These are phyloP conservation scores for Anodontia alba DNA, from an alignment of 2,888 invertebrate species.

Conservation along the genomic window DNA sequence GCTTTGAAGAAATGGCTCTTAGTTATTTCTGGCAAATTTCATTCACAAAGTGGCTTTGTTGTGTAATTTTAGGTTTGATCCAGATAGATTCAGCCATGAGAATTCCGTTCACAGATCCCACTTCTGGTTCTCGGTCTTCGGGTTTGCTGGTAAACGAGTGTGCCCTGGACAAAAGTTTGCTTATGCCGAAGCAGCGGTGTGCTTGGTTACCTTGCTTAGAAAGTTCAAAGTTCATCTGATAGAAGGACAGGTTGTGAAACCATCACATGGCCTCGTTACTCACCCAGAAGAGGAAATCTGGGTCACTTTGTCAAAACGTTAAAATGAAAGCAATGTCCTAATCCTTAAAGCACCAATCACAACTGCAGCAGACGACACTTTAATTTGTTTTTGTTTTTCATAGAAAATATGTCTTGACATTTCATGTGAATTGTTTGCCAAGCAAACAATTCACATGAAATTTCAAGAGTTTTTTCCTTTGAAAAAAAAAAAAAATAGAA, in stretches of 20 bases:
- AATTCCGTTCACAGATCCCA: conserved; percentile 69
- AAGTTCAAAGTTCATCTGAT: conserved; percentile 81
- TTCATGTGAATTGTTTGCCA: too few species aligned
- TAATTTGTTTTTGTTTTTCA: too few species aligned
- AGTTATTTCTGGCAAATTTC: too few species aligned
- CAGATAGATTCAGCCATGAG: conserved; percentile 80
- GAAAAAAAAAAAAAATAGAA: too few species aligned
- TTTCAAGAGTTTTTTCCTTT: too few species aligned
- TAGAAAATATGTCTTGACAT: too few species aligned
- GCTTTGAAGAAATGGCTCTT: too few species aligned
- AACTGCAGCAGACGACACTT: too few species aligned
- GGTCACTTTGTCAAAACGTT: conserved; percentile 78
- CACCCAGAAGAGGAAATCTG: conserved; percentile 84
- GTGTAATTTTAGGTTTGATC: conserved; percentile 85
- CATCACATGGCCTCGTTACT: conserved; percentile 82
- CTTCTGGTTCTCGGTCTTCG: conserved; percentile 83
- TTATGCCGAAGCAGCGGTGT: conserved; percentile 74
- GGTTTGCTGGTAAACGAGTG: conserved; percentile 83
- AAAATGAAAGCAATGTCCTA: background rate
- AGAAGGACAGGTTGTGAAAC: conserved; percentile 81
- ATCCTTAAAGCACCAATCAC: too few species aligned
- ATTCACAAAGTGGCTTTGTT: too few species aligned
- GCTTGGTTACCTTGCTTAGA: conserved; percentile 76
- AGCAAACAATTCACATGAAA: too few species aligned
- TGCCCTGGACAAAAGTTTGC: conserved; percentile 80